phyloP scores from a whole-genome alignment of 1,140 invertebrate genomes.

The Cyrtorhinus lividipennis region DNA sequence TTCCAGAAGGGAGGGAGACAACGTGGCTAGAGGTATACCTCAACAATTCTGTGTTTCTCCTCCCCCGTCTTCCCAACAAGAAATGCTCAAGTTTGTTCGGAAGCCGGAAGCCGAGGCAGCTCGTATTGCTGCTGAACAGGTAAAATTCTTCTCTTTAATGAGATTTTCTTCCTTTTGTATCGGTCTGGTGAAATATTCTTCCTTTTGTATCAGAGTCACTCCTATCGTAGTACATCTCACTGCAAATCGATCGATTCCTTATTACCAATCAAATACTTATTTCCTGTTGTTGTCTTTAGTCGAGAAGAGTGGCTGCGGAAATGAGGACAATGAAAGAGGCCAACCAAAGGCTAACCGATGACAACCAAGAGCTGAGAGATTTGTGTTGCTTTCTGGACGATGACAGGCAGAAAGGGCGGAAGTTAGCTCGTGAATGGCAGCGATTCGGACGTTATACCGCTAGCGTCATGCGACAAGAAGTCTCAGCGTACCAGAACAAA shows the following conservation, averaged over 20 bases:
- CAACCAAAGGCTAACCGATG: constrained; percentile 76
- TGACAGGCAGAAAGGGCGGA: constrained; percentile 83
- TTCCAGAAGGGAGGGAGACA: constrained; percentile 14
- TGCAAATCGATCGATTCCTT: too few relatives aligned
- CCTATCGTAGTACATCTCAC: too few relatives aligned
- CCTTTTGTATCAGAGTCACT: too few relatives aligned
- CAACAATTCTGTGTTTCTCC: constrained; percentile 16
- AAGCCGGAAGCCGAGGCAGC: constrained; percentile 26
- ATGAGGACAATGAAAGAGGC: constrained; percentile 69
- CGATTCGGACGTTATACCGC: constrained; percentile 92
- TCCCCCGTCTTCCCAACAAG: constrained; percentile 15
- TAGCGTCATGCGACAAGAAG: constrained; percentile 92
- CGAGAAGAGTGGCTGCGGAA: constrained; percentile 34
- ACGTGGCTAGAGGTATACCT: constrained; percentile 4
- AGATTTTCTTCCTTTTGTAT: too few relatives aligned
- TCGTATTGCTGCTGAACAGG: constrained; percentile 26
- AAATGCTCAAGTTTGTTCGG: constrained; percentile 28
- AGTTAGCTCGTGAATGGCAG: constrained; percentile 90
- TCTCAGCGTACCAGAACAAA: constrained; percentile 88
- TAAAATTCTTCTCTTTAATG: constrained; percentile 9
- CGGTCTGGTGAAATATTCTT: too few relatives aligned
- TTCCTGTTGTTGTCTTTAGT: constrained; percentile 20
- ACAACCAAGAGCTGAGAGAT: constrained; percentile 87
- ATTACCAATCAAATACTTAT: background rate
- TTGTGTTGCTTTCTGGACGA: constrained; percentile 95